A percentile compares a stretch with the other conserved stretches of the same genome.
These are phyloP conservation scores for Drosophila birchii DNA, from an alignment of 2,888 invertebrate genomes.

Conservation along the genomic window DNA sequence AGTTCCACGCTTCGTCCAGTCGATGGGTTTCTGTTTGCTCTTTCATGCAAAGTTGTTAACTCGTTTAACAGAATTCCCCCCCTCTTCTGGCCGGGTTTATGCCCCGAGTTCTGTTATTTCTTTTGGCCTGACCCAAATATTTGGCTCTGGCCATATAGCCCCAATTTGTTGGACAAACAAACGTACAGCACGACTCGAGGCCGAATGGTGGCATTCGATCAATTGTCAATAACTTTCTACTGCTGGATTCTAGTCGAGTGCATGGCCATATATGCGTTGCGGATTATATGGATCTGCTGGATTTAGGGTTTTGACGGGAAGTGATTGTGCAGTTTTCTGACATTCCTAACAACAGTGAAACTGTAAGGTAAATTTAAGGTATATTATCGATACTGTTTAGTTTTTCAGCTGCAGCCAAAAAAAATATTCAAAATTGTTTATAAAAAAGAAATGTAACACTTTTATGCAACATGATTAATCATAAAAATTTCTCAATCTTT, in stretches of 20 bases:
- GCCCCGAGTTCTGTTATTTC: slow-evolving; percentile 74
- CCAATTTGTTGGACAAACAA: slow-evolving; percentile 56
- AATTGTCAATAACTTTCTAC: slow-evolving; percentile 46
- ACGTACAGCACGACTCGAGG: slow-evolving; percentile 30
- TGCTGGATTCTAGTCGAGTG: slow-evolving; percentile 13
- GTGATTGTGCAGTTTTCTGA: background rate
- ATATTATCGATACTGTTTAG: background rate
- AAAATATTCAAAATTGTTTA: too few species aligned
- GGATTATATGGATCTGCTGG: background rate
- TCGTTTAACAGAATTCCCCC: slow-evolving; percentile 63
- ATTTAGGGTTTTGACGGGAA: background rate
- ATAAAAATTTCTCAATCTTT: background rate
- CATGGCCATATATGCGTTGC: slow-evolving; percentile 3
- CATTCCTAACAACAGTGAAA: background rate
- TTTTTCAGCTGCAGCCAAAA: too few species aligned
- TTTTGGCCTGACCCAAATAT: slow-evolving; percentile 71
- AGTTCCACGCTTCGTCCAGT: slow-evolving; percentile 41
- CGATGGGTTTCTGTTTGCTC: slow-evolving; percentile 68
- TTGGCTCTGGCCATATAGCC: slow-evolving; percentile 32
- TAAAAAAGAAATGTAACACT: too few species aligned
- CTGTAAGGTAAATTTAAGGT: background rate
- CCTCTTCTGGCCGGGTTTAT: slow-evolving; percentile 45
- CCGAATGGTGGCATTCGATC: slow-evolving; percentile 40
- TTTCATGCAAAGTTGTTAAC: slow-evolving; percentile 80
- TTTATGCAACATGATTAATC: background rate